Conservation (phyloP, 2,888 invertebrate species). For the Heliconius sara region DNA sequence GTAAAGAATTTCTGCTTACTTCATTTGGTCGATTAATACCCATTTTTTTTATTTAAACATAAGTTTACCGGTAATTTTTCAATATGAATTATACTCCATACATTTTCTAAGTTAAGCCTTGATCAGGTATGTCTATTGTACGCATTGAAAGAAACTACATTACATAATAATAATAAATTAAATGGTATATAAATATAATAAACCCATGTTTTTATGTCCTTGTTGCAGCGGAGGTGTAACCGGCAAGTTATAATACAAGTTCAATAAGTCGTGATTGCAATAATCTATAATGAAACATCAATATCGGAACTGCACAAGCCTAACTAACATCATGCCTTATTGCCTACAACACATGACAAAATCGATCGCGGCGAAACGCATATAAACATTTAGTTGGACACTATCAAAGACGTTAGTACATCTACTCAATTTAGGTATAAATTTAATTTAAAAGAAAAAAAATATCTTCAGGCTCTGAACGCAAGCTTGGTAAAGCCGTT, state of each 20-base stretch:
- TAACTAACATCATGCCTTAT: constrained; percentile 27
- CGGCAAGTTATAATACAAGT: background rate
- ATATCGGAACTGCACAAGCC: constrained; percentile 29
- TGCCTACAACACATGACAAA: constrained; percentile 31
- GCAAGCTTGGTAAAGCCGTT: background rate
- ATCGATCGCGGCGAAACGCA: background rate
- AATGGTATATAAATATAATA: background rate
- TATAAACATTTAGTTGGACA: constrained; percentile 13
- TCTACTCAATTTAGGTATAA: background rate
- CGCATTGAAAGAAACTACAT: background rate
- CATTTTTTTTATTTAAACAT: background rate
- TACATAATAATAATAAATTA: background rate
- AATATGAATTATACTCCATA: background rate
- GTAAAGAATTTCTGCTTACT: background rate
- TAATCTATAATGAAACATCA: constrained; percentile 17
- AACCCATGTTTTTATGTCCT: constrained; percentile 6
- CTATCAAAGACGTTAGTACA: constrained; percentile 16
- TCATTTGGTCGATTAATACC: background rate
- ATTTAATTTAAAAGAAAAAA: constrained; percentile 12
- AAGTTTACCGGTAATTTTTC: background rate
- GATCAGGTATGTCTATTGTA: background rate
- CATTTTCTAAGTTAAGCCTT: background rate
- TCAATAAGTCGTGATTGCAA: background rate
- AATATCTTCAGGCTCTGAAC: background rate
- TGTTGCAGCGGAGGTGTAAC: background rate